Evolutionary conservation across 1,140 invertebrate genomes (phyloP).

Genomic region (Paraescarpia echinospica): DNA sequence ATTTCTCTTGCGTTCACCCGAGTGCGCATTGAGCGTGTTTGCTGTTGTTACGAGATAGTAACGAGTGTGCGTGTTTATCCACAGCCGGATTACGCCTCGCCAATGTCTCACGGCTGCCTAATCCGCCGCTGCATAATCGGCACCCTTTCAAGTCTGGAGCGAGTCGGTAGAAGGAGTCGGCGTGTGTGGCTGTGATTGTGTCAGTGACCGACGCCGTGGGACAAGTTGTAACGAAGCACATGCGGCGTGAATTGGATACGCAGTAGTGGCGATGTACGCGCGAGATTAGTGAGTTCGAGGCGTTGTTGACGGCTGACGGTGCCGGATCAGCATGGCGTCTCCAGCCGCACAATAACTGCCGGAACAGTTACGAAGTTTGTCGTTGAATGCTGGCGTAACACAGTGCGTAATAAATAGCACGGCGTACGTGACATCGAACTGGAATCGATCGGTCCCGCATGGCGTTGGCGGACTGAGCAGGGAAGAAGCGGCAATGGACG

Average conservation of each 20-base stretch:
- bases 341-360: neutral
- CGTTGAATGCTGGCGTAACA: neutral
- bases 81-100: neutral
- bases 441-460: neutral
- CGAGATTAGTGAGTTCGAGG: neutral
- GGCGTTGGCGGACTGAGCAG: neutral
- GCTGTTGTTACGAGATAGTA: neutral
- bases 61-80: neutral
- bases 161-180: neutral
- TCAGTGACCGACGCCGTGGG: neutral
- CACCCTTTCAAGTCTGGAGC: neutral
- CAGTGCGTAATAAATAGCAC: too few relatives aligned
- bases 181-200: neutral
- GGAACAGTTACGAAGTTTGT: neutral
- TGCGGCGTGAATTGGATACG: neutral
- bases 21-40: neutral
- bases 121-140: neutral
- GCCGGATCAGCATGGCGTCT: neutral
- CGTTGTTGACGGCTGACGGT: neutral
- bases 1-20: neutral
- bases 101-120: neutral
- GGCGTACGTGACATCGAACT: neutral
- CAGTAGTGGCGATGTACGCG: neutral
- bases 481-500: neutral
- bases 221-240: neutral